Conservation (phyloP, 2,113 vertebrate genomes). For the Chloropsis hardwickii region DNA sequence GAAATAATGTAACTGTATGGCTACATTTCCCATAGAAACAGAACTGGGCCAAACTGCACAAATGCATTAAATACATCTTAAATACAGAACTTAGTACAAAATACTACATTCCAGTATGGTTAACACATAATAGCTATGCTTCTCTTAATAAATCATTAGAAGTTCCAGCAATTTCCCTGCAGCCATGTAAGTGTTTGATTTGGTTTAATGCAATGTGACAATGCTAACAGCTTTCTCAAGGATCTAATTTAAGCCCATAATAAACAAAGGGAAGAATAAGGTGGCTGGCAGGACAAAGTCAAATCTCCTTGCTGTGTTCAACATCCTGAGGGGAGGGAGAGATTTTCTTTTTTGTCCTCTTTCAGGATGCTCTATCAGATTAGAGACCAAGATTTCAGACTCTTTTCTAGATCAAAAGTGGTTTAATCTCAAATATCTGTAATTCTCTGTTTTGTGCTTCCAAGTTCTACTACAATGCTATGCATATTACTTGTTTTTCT, state of each 20-base stretch:
- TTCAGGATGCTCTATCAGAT: not conserved
- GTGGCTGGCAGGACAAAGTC: not conserved
- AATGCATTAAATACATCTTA: not conserved
- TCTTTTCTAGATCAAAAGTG: not conserved
- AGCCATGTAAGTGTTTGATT: not conserved
- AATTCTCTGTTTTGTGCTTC: not conserved
- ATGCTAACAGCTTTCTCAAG: not conserved
- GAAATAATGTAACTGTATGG: not conserved
- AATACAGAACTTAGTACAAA: not conserved
- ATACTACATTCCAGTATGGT: not conserved
- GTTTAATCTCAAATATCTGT: not conserved
- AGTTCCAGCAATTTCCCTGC: not conserved
- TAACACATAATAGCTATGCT: not conserved
- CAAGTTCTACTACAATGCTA: not conserved
- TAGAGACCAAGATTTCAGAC: not conserved
- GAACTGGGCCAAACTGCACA: constrained; percentile 5
- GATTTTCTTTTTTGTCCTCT: not conserved
- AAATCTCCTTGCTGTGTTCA: not conserved
- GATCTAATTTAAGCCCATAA: not conserved
- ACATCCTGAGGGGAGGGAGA: not conserved
- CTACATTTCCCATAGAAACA: not conserved
- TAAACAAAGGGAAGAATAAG: not conserved
- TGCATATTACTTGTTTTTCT: not conserved
- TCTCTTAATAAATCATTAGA: not conserved
- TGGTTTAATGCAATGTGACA: constrained; percentile 6